Evolutionary conservation across 2,888 invertebrate species (phyloP).

Genomic region (Anoncus sp.): DNA sequence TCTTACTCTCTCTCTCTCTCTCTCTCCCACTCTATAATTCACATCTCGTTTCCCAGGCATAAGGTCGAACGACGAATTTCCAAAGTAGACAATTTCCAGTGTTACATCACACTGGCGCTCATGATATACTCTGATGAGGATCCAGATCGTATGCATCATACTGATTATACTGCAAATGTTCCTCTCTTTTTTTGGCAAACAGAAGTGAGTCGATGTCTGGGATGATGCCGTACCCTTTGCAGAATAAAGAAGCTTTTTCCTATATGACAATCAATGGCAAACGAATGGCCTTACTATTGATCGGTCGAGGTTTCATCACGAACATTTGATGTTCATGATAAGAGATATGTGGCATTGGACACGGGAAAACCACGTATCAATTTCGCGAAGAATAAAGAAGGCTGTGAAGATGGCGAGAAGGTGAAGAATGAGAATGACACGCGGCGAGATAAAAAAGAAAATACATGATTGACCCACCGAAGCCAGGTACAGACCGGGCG

Average conservation of each 20-base stretch:
- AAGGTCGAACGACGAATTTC: neutral
- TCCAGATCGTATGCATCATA: neutral
- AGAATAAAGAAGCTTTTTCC: too few species aligned
- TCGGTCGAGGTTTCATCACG: too few species aligned
- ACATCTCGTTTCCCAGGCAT: neutral
- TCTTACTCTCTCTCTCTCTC: neutral
- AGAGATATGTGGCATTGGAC: too few species aligned
- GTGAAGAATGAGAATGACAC: slow-evolving; percentile 31
- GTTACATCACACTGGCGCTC: too few species aligned
- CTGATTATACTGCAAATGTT: neutral
- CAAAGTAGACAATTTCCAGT: neutral
- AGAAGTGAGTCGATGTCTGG: too few species aligned
- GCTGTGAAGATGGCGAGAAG: slow-evolving; percentile 19
- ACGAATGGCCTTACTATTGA: too few species aligned
- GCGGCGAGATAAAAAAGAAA: slow-evolving; percentile 23
- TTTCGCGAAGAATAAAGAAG: slow-evolving; percentile 32
- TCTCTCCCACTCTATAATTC: too few species aligned
- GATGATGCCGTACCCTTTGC: too few species aligned
- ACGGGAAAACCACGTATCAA: slow-evolving; percentile 47
- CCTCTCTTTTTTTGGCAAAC: too few species aligned
- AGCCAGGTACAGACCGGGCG: neutral
- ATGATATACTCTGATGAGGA: too few species aligned
- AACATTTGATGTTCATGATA: too few species aligned
- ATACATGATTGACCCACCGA: neutral
- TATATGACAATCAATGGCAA: too few species aligned